These are phyloP conservation scores for Pithys albifrons DNA, from an alignment of 2,113 vertebrate genomes.

Conservation along the genomic window DNA sequence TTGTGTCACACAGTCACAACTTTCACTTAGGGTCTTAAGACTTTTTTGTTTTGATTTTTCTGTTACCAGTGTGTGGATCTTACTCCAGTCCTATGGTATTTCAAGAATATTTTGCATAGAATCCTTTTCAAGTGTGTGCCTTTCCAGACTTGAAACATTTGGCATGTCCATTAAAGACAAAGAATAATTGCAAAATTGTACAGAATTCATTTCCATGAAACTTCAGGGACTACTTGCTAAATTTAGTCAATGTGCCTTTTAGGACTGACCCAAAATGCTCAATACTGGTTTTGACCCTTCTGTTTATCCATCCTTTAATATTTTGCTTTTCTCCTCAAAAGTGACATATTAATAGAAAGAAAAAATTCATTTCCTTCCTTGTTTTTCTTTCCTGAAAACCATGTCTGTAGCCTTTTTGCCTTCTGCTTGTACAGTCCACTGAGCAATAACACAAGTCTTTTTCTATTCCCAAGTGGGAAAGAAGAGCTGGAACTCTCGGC, in stretches of 20 bases:
- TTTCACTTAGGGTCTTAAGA: neutral
- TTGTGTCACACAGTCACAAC: rapidly evolving
- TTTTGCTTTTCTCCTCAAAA: neutral
- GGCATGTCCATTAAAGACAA: neutral
- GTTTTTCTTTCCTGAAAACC: neutral
- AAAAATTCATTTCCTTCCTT: neutral
- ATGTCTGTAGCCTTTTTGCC: neutral
- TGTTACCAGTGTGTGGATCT: neutral
- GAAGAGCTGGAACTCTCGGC: slow-evolving; percentile 8
- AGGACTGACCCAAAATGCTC: neutral
- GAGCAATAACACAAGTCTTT: slow-evolving; percentile 26
- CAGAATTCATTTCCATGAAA: neutral
- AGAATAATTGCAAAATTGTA: neutral
- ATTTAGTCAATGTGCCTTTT: neutral
- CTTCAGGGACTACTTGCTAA: neutral
- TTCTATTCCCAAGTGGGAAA: slow-evolving; percentile 23
- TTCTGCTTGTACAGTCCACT: slow-evolving; percentile 47
- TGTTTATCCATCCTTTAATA: neutral
- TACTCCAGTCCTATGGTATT: neutral
- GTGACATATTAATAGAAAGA: neutral
- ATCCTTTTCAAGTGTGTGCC: neutral
- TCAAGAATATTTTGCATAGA: neutral
- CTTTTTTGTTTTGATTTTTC: neutral
- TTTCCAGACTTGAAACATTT: neutral
- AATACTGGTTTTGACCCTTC: neutral